Evolutionary conservation across 2,797 vertebrate species (phyloP), one percentile per base, ranked within the genome.

Genomic region (Paedocypris micromegethes): DNA sequence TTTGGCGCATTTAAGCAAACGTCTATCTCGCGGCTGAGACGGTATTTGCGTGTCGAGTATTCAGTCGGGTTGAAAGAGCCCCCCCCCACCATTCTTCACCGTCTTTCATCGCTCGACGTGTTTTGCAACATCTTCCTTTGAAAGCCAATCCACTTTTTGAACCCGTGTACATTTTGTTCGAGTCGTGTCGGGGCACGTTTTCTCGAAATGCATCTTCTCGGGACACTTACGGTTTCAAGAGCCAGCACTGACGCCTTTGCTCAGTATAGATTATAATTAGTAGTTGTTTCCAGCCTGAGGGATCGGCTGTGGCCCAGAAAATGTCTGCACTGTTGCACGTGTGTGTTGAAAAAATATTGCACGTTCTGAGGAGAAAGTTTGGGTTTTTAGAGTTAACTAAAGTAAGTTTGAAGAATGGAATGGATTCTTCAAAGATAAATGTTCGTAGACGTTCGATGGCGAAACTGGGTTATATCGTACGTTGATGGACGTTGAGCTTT

Each of bases 181-280:
- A 39, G 53, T 9, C 66, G 50, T 47, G 75, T 73, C 39, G 0
- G 60, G 64, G 72, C 75, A 70, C 6, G 75, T 66, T 70, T 23
- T 76, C 75, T 46, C 69, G 75, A 79, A 77, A 82, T 81, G 79
- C 82, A 85, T 86, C 80, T 82, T 87, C 80, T 81, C 66, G 53
- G 75, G 77, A 83, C 78, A 74, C 78, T 84, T 86, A 80, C 74
- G 73, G 81, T 86, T 83, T 79, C 81, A 84, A 83, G 86, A 80
- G 78, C 75, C 70, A 78, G 85, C 83, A 77, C 74, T 77, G 82
- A 86, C 85, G 88, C 85, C 83, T 86, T 86, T 81, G 55, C 76
- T 80, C 70, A 74, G 40, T 58, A 23, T 23, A 76, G 61, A 75
- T 82, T 86, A 82, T 86, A 86, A 87, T 89, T 85, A 85, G 84